Base-by-base conservation (phyloP, 37 sponge, comb jelly and placozoan species). In the Crambe crambe region DNA sequence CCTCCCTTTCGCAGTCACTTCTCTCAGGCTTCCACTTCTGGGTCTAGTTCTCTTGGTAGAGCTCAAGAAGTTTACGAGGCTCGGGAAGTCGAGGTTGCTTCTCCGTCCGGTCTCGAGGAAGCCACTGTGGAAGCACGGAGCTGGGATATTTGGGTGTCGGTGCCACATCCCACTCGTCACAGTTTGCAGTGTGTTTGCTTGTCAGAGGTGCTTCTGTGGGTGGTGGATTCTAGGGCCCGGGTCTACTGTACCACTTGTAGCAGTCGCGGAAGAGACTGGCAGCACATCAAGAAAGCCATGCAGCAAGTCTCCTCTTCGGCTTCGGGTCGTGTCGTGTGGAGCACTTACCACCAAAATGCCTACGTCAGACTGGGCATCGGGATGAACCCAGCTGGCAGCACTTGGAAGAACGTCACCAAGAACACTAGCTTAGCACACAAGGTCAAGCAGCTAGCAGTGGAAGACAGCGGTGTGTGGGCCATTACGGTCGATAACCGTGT, bases 261-360 rank as follows among this genome's bases (percentile, higher is more conserved):
- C 31, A 80, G 37, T 63, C 56, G 38, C 1, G 80, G 77, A 10
- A 41, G 27, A 37, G 60, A 75, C 15, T 89, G 90, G 90, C 74
- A 89, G 42, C 31, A 27, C 1, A 42, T 84, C 59, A 79, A 84
- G 64, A 54, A 76, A 2, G 8, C 47, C 20, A 80, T 89, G 85
- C 25, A 64, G 29, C 76, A 76, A 4, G 42, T 89, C 0, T 58
- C 85, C 31, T 76, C 90, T 57, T 89, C 85, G 0, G 6, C 85
- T 9, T 84, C 85, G 0, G 90, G 90, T 30, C 60, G 72, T 30
- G 60, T 85, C 0, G 81, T 89, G 41, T 89, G 90, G 90, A 85
- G 90, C 6, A 59, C 79, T 20, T 58, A 80, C 64, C 68, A 75
- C n/a, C 57, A 54, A 47, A 71, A 80, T 65, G 81, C 90, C n/a